Conservation (phyloP, 92 coral and sea anemone species). For the Epizoanthus ramosus region DNA sequence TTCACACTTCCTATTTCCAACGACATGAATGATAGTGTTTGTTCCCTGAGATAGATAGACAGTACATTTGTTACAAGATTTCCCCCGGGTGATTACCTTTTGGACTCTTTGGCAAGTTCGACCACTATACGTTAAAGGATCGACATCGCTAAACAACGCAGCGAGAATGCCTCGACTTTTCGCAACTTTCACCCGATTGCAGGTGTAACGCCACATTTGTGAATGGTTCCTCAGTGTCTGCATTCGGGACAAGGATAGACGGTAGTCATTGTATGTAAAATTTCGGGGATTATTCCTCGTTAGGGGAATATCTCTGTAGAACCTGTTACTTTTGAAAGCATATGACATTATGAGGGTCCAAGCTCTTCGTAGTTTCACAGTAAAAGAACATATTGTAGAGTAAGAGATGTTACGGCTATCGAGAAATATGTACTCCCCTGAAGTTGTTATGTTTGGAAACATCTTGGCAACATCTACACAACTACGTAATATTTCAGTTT, state of each 20-base stretch:
- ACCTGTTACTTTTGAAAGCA: neutral
- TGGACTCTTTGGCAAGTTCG: neutral
- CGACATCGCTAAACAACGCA: neutral
- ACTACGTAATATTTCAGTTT: neutral
- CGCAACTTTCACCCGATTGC: neutral
- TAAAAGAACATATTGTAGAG: neutral
- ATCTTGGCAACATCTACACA: neutral
- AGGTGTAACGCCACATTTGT: neutral
- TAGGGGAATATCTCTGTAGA: neutral
- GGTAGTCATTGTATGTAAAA: neutral
- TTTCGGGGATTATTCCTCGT: neutral
- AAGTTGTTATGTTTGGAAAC: neutral
- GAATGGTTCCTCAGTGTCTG: neutral
- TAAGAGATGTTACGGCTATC: neutral
- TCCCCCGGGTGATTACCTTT: neutral
- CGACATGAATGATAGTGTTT: neutral
- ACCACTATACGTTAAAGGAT: neutral
- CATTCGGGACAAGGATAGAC: neutral
- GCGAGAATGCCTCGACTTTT: neutral
- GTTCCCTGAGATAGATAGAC: neutral
- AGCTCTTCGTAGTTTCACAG: neutral
- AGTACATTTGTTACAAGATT: neutral
- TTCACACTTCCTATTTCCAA: neutral
- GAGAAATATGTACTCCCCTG: neutral
- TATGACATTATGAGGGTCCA: slow-evolving; percentile 2